Evolutionary conservation across 1,140 invertebrate species (phyloP), one percentile per base, ranked within the genome.

Genomic region (Dryas iulia): DNA sequence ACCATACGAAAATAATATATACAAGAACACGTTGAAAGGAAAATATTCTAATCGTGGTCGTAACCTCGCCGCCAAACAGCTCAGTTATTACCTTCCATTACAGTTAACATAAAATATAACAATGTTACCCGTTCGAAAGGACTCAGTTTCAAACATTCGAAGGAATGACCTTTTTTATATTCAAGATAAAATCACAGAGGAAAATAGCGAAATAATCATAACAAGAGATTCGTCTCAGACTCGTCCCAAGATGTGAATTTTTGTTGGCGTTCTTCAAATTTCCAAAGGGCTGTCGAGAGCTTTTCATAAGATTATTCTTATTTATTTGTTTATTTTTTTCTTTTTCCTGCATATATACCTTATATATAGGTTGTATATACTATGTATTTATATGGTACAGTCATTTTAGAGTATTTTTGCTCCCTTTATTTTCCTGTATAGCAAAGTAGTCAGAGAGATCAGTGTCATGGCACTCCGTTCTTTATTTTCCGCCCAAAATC

Each of bases 41-140:
- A 52, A 66, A 59, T 24, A 35, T 57, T 21, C 18, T 31, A 52
- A 60, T 66, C 28, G 8, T n/a, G 65, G 26, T 53, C 58, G 58
- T 60, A 66, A 59, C 25, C 33, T 53, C 35, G 65, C 47, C 39
- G 31, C 62, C 62, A 59, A 66, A 60, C 21, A 59, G 6, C 26
- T 1, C 35, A 58, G 35, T 66, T 66, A 66, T 66, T 60, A 66
- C 65, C 65, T 11, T 59, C 25, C 57, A 39, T 66, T 66, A 66
- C 65, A 66, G 35, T 66, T 31, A 31, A 54, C 54, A 59, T 60
- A 60, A 59, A 66, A 60, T 53, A 66, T 66, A 59, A 66, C 56
- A 66, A 59, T 39, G 57, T 59, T 10, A 66, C 57, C 26, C 63
- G 62, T 65, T 65, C 35, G 14, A 54, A 60, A 53, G 24, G n/a